Evolutionary conservation across 2,797 vertebrate genomes (phyloP).

Genomic region (Champsocephalus gunnari): DNA sequence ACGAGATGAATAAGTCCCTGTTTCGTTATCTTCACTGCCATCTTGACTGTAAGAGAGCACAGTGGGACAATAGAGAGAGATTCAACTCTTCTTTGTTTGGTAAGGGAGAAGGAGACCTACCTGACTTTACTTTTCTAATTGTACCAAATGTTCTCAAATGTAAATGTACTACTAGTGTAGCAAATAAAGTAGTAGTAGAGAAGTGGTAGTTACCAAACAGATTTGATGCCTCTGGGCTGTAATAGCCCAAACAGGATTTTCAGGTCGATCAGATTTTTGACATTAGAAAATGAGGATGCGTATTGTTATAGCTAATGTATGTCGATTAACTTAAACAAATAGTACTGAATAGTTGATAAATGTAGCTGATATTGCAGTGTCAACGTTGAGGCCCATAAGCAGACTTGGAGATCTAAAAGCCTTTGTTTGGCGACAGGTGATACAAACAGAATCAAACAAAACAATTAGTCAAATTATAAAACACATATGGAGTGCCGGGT

Average conservation of each 20-base stretch:
- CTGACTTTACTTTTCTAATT: no score
- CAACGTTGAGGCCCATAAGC: not conserved
- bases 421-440: not conserved
- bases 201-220: not conserved
- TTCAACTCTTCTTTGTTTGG: no score
- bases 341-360: not conserved
- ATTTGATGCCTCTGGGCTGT: not conserved
- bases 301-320: no score
- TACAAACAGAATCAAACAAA: not conserved
- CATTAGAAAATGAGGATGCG: not conserved
- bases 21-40: no score
- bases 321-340: not conserved
- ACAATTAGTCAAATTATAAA: slow-evolving; percentile 2
- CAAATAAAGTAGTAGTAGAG: not conserved
- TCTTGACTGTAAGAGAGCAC: no score
- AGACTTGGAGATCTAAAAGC: not conserved
- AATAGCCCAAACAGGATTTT: not conserved
- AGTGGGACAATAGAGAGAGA: no score
- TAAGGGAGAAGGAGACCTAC: no score
- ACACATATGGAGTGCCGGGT: not conserved
- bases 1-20: no score
- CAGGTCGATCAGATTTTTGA: not conserved
- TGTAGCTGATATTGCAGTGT: not conserved
- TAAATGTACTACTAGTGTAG: no score
- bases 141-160: no score